phyloP scores from a whole-genome alignment of 1,140 invertebrate genomes.

The Nasonia giraulti region DNA sequence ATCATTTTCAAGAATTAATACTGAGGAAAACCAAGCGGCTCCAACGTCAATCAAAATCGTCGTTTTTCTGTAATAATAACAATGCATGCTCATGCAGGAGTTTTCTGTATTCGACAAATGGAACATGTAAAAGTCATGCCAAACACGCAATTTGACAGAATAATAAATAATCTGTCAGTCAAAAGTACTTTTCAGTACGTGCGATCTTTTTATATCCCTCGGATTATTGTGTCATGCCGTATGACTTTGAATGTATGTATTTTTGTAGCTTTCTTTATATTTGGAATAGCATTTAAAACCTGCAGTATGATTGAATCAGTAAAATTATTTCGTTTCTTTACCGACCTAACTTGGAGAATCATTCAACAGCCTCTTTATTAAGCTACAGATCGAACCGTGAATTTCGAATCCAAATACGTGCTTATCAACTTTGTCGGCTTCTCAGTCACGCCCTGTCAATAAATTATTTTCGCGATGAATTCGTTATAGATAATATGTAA shows the following conservation, averaged over 20 bases:
- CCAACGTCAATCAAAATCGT: too few relatives aligned
- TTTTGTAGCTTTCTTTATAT: too few relatives aligned
- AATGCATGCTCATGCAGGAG: too few relatives aligned
- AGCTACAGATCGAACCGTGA: background rate
- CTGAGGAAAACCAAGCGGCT: too few relatives aligned
- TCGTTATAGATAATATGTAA: background rate
- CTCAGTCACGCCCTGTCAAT: background rate
- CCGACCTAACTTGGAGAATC: too few relatives aligned
- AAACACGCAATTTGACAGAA: background rate
- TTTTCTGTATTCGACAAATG: too few relatives aligned
- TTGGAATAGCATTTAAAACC: too few relatives aligned
- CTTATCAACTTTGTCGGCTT: background rate
- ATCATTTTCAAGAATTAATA: too few relatives aligned
- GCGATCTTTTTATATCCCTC: background rate
- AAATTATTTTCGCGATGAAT: background rate
- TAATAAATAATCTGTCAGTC: conserved; percentile 8
- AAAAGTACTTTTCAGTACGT: background rate
- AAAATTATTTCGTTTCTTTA: too few relatives aligned
- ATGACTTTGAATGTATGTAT: background rate
- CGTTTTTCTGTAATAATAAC: too few relatives aligned
- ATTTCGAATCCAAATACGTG: background rate
- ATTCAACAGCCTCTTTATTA: too few relatives aligned
- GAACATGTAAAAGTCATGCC: background rate
- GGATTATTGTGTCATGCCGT: background rate
- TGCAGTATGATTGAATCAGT: too few relatives aligned